Evolutionary conservation across 2,888 invertebrate species (phyloP), one percentile per base, ranked within the genome.

Genomic region (Stratiomys singularior): DNA sequence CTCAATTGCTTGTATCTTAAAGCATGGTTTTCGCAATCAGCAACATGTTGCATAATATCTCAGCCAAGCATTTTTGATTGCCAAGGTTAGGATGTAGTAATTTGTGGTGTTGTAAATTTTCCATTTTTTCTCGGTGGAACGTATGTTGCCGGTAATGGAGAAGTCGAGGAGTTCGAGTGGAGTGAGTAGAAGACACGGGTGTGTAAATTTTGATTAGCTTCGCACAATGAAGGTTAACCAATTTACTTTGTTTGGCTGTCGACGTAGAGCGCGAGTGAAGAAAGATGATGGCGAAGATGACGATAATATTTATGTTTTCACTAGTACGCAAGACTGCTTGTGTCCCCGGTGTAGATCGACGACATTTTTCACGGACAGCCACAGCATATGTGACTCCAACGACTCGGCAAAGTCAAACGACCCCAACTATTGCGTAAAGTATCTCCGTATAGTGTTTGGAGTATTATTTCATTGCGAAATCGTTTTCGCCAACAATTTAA

Each of bases 341-440:
- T n/a, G 52, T 4, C 52, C n/a, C 52, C n/a, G 13, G 4, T 28
- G 64, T 13, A 28, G 64, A 64, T 64, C 64, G 64, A 64, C 18
- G 64, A 64, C 64, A 64, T 30, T 64, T 64, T 64, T 30, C 64
- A 64, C 64, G 64, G 64, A 64, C 64, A 64, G 25, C 28, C 13
- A n/a, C 11, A 3, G 25, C 25, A 52, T 5, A 52, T 52, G 23
- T 4, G 23, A 5, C 9, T 11, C 13, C 11, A 23, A 21, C 9
- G 58, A 60, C 5, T 37, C 37, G 37, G 3, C 37, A 9, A 37
- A 37, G 18, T 21, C 58, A 18, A 60, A 60, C 23, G 58, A 60
- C 58, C 58, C 58, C 58, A 13, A 15, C 52, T 3, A 9, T 23
- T 60, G 58, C 58, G 11, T 25, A 15, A 13, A 18, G 2, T 9